Evolutionary conservation across 2,888 invertebrate genomes (phyloP), one percentile per base, ranked within the genome.

Genomic region (Cabera pusaria): DNA sequence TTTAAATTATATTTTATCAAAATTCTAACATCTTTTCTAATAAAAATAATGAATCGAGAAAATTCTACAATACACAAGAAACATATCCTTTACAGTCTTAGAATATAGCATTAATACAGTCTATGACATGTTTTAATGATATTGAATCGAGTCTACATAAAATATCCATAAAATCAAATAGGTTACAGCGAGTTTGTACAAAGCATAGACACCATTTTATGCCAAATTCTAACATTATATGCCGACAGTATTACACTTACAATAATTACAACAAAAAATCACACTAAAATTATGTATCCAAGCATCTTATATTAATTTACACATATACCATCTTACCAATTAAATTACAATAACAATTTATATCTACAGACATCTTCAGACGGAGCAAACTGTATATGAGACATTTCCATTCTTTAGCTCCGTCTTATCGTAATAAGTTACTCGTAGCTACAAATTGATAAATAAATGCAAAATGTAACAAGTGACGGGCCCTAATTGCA

Each of bases 341-440:
- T 64, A 70, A n/a, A n/a, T n/a, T n/a, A 65, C 65, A 67, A 64
- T 56, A 67, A 67, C 59, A 63, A 56, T 56, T 56, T 59, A 22
- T 20, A 12, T 3, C n/a, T 8, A 16, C 19, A 36, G n/a, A n/a
- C 3, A 18, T 31, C 28, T 36, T 14, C 9, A 20, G 19, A 27
- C 56, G 53, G 52, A 46, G 63, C 49, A 47, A 24, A 23, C n/a
- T n/a, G n/a, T n/a, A n/a, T n/a, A n/a, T 17, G 22, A 22, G 31
- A 16, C 16, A 12, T 4, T 8, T 14, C 5, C 25, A 5, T 25
- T 14, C 18, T 29, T 7, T 8, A 29, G 2, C 5, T 20, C 6
- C 21, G 21, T n/a, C n/a, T n/a, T n/a, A n/a, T n/a, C n/a, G n/a
- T n/a, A n/a, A n/a, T n/a, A n/a, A n/a, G n/a, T n/a, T n/a, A n/a